Evolutionary conservation across 1,140 invertebrate species (phyloP), one percentile per base, ranked within the genome.

Genomic region (Metopolophium dirhodum): DNA sequence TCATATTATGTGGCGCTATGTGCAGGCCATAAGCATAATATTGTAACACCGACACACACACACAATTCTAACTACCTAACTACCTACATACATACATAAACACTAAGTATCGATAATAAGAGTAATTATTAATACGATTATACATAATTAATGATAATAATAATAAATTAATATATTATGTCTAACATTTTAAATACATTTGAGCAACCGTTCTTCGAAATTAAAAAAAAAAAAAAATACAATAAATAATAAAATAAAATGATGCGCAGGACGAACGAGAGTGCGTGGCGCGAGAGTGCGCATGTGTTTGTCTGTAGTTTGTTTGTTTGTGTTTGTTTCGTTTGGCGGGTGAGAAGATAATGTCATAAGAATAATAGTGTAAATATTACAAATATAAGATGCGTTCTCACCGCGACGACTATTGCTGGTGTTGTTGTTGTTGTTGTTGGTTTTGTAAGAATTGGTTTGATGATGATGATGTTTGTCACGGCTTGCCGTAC

Each of bases 151-250:
- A 51, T 88, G 7, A 41, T 41, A 4, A 41, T 41, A 41, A 41
- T 41, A 41, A 41, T 41, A 30, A 41, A 77, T 77, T 77, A 77
- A 85, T 41, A 41, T 41, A 85, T 85, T 41, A 85, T 85, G 9
- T 41, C 23, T 85, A 85, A 8, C 2, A 37, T 37, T 37, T 37
- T 37, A 37, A 41, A 22, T 88, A 54, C 37, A 90, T 49, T 90
- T 68, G 89, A 90, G 89, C 89, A 90, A 90, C 14, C 37, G 61
- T 90, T 90, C 57, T 7, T 57, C 26, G 7, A 61, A 90, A 41
- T 26, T 1, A 30, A 20, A 90, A 54, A 26, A 37, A 23, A 1
- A 89, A 51, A 3, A 57, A 90, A 2, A n/a, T n/a, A n/a, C 14
- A 89, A 89, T 37, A 9, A 88, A 49, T 49, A 88, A 88, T 51